These are phyloP conservation scores for Cryptus armator DNA, from an alignment of 2,888 invertebrate genomes.

Conservation along the genomic window DNA sequence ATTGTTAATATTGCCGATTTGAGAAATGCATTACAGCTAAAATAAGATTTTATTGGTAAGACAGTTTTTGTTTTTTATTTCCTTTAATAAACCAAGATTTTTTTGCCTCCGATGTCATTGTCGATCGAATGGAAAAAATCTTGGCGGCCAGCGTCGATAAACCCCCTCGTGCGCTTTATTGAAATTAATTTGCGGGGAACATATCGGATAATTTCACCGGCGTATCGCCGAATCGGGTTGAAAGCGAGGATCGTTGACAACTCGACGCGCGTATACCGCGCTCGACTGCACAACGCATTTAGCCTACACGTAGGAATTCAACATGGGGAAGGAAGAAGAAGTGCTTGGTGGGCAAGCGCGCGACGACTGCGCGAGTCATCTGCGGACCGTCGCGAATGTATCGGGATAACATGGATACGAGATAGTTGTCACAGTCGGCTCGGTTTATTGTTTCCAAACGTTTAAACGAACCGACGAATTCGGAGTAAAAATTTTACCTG, in stretches of 20 bases:
- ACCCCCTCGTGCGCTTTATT: not conserved
- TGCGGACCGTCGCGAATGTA: constrained; percentile 81
- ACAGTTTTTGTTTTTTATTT: not conserved
- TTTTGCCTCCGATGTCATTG: not conserved
- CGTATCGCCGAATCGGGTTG: not conserved
- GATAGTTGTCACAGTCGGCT: constrained; percentile 47
- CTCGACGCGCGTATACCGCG: constrained; percentile 38
- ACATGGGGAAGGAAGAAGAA: constrained; percentile 50
- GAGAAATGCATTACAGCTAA: no score
- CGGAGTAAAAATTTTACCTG: not conserved
- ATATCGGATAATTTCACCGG: not conserved
- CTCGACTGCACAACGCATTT: constrained; percentile 50
- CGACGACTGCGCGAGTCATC: constrained; percentile 84
- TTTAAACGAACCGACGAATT: not conserved
- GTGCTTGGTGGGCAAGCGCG: constrained; percentile 73
- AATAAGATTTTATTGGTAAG: not conserved
- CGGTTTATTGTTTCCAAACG: constrained; percentile 11
- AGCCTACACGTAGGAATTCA: constrained; percentile 19
- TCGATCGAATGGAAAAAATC: not conserved
- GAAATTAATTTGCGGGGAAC: not conserved
- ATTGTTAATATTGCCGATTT: no score
- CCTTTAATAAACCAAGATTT: not conserved
- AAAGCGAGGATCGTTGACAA: constrained; percentile 6
- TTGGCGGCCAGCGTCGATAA: not conserved
- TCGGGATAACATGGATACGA: constrained; percentile 74